A percentile compares a stretch with the other conserved stretches of the same genome.
These are phyloP conservation scores for Lasioglossum pauxillum DNA, from an alignment of 2,888 invertebrate species.

Conservation along the genomic window DNA sequence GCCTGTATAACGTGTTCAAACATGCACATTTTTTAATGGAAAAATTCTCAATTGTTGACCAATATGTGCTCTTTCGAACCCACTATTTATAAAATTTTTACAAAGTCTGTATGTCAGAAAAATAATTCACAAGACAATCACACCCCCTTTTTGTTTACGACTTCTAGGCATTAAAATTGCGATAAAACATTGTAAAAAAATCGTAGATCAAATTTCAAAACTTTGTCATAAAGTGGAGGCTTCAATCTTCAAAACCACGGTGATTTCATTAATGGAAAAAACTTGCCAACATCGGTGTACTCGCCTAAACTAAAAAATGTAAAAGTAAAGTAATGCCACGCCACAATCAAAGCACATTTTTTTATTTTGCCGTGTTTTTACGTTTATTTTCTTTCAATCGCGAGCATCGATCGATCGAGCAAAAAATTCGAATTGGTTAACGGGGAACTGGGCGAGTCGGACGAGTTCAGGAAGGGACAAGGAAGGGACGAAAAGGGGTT, in stretches of 20 bases:
- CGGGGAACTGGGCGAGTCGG: neutral
- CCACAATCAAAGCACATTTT: no score
- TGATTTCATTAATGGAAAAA: neutral
- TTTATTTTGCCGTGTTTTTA: neutral
- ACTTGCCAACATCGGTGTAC: neutral
- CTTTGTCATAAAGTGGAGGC: no score
- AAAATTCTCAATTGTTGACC: neutral
- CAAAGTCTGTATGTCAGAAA: neutral
- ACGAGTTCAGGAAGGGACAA: constrained; percentile 16
- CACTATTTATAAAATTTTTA: neutral
- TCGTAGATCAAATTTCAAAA: no score
- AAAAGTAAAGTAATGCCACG: neutral
- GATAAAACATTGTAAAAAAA: neutral
- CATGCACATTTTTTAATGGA: neutral
- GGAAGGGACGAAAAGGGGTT: constrained; percentile 48
- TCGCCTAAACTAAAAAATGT: neutral
- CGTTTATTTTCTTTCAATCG: neutral
- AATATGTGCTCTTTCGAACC: neutral
- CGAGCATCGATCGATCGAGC: neutral
- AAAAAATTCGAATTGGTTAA: neutral
- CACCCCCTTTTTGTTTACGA: no score
- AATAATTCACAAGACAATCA: neutral
- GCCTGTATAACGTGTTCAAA: neutral
- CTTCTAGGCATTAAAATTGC: neutral
- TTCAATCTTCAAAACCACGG: neutral